A percentile compares a stretch with the other conserved stretches of the same genome.
These are phyloP conservation scores for Hoplodrina blanda DNA, from an alignment of 2,888 invertebrate species.

Conservation along the genomic window DNA sequence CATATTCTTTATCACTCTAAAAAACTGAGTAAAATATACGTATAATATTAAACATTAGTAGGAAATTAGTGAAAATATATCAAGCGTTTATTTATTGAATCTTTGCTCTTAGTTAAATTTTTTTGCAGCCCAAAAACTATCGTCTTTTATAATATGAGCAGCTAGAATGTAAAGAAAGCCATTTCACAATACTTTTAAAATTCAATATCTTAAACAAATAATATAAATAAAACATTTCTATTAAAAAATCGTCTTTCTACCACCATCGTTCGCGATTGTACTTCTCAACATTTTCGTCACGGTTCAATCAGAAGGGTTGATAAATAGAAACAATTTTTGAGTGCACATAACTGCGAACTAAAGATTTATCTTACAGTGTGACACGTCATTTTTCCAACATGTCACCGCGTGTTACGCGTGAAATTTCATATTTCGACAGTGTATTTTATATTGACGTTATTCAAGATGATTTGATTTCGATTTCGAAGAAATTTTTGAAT, in stretches of 20 bases:
- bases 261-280: conserved; percentile 65
- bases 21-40: too few species aligned
- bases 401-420: conserved; percentile 70
- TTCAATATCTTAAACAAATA: not conserved
- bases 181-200: too few species aligned
- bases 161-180: too few species aligned
- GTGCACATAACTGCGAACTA: conserved; percentile 80
- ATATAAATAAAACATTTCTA: not conserved
- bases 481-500: conserved; percentile 36
- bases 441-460: conserved; percentile 47
- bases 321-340: conserved; percentile 85
- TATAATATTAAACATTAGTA: too few species aligned
- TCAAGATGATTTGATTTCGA: conserved; percentile 46
- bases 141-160: too few species aligned
- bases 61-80: too few species aligned
- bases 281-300: conserved; percentile 73
- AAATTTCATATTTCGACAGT: conserved; percentile 62
- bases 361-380: conserved; percentile 82
- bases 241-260: not conserved
- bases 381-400: conserved; percentile 84
- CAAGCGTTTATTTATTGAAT: too few species aligned
- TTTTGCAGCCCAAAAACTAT: too few species aligned
- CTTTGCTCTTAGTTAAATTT: too few species aligned
- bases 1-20: too few species aligned
- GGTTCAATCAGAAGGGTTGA: conserved; percentile 86